Evolutionary conservation across 2,888 invertebrate species (phyloP).

Genomic region (Bhutanitis thaidina): DNA sequence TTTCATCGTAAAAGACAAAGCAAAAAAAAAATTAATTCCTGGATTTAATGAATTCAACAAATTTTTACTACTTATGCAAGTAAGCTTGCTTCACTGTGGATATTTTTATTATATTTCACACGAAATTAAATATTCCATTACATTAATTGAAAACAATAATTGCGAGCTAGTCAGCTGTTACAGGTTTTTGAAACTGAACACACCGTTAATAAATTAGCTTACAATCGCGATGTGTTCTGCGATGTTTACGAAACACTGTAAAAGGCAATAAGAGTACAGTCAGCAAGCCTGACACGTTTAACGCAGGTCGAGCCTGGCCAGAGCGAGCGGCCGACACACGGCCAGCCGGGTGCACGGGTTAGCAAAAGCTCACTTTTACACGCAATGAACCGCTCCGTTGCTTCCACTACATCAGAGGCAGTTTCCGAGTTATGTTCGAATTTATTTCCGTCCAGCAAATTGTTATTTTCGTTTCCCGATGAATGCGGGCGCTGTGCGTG

Average conservation of each 20-base stretch:
- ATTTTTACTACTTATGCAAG: too few species aligned
- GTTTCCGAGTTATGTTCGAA: not conserved
- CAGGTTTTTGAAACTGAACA: not conserved
- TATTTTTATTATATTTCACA: too few species aligned
- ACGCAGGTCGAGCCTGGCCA: not conserved
- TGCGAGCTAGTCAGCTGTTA: too few species aligned
- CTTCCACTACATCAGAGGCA: slow-evolving; percentile 4
- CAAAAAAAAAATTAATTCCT: too few species aligned
- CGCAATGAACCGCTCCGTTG: not conserved
- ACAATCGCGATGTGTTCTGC: too few species aligned
- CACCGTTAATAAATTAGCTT: too few species aligned
- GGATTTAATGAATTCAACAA: too few species aligned
- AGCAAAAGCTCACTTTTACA: not conserved
- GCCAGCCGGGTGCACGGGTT: not conserved
- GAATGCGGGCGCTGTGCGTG: not conserved
- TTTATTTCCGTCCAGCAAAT: not conserved
- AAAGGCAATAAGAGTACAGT: not conserved
- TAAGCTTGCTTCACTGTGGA: too few species aligned
- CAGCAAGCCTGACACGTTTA: not conserved
- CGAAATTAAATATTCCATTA: too few species aligned
- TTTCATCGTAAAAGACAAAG: too few species aligned
- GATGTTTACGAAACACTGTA: not conserved
- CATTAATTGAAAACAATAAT: too few species aligned
- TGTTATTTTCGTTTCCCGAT: not conserved
- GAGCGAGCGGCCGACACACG: not conserved